Conservation (phyloP, 2,797 vertebrate species). For the Furcifer pardalis region DNA sequence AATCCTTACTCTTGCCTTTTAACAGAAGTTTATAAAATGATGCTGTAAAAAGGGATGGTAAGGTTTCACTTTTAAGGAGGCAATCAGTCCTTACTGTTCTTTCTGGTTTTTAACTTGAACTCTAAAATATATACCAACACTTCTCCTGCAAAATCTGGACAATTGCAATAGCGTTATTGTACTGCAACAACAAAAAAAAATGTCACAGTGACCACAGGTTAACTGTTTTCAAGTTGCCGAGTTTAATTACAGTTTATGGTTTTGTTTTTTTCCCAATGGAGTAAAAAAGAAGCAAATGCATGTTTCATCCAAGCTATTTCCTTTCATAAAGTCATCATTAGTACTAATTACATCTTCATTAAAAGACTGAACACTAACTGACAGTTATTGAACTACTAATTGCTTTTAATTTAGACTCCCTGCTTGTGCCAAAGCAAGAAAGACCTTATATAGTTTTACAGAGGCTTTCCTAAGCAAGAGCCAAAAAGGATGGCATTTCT, state of each 20-base stretch:
- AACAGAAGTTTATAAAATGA: background rate
- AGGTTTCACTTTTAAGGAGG: background rate
- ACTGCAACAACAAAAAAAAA: background rate
- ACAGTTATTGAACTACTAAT: constrained; percentile 61
- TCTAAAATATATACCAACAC: constrained; percentile 5
- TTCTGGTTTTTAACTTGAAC: background rate
- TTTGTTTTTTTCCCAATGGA: background rate
- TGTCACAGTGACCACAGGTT: background rate
- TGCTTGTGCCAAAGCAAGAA: constrained; percentile 20
- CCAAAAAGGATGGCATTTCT: background rate
- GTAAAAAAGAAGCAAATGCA: constrained; percentile 6
- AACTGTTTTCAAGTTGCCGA: constrained; percentile 15
- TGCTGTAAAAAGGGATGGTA: background rate
- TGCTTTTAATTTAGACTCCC: constrained; percentile 61
- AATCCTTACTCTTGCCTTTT: background rate
- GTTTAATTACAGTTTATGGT: constrained; percentile 23
- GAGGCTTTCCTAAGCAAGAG: background rate
- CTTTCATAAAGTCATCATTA: constrained; percentile 68
- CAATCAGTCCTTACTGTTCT: rapidly evolving
- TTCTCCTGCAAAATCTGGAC: constrained; percentile 16
- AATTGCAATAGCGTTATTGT: background rate
- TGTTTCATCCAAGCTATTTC: constrained; percentile 65
- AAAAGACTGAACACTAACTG: constrained; percentile 57
- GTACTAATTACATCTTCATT: constrained; percentile 71
- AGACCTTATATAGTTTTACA: constrained; percentile 8